Conservation (phyloP, 2,888 invertebrate species). For the Hirtodrosophila alboralis region DNA sequence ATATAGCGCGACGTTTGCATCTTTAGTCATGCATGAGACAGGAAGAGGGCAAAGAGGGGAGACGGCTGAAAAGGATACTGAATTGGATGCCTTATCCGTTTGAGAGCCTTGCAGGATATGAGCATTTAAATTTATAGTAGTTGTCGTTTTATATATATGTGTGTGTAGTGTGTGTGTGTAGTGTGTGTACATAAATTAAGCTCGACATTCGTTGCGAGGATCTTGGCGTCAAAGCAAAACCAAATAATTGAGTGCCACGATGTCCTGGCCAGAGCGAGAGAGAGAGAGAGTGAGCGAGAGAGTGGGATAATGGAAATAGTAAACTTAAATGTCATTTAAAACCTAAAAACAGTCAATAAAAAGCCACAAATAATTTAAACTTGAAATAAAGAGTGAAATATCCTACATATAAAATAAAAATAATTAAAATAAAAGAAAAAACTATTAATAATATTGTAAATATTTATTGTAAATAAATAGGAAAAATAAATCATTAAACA, state of each 20-base stretch:
- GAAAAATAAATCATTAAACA: too few relatives aligned
- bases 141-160: constrained; percentile 46
- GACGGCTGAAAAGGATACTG: constrained; percentile 3
- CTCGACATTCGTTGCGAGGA: constrained; percentile 12
- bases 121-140: constrained; percentile 73
- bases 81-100: constrained; percentile 37
- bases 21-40: constrained; percentile 52
- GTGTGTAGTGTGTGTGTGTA: background rate
- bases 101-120: constrained; percentile 58
- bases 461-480: too few relatives aligned
- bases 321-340: too few relatives aligned
- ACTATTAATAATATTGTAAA: too few relatives aligned
- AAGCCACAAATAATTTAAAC: too few relatives aligned
- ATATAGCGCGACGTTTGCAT: constrained; percentile 58
- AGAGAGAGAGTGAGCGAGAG: too few relatives aligned
- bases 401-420: too few relatives aligned
- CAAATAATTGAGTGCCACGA: constrained; percentile 42
- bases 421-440: too few relatives aligned
- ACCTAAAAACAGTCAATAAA: too few relatives aligned
- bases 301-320: too few relatives aligned
- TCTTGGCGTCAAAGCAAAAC: constrained; percentile 36
- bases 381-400: too few relatives aligned
- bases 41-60: background rate
- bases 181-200: constrained; percentile 69
- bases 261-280: too few relatives aligned